These are phyloP conservation scores for Buathra laborator DNA, from an alignment of 2,888 invertebrate species.

Conservation along the genomic window DNA sequence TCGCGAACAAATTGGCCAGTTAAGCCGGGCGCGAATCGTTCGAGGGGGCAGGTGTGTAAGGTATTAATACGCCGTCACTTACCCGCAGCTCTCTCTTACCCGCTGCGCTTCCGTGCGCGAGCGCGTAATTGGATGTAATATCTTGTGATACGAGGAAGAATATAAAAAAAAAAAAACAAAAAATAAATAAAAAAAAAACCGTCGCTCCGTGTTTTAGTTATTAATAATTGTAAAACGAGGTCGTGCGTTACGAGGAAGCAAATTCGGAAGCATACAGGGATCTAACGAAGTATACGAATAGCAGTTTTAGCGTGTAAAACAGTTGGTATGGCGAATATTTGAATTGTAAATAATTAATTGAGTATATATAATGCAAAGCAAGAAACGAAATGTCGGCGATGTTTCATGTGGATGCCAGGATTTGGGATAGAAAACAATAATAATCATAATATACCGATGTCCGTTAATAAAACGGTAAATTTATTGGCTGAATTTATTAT, in stretches of 20 bases:
- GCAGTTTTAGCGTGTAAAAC: slow-evolving; percentile 59
- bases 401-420: slow-evolving; percentile 75
- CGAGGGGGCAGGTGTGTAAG: slow-evolving; percentile 57
- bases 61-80: slow-evolving; percentile 44
- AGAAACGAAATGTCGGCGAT: slow-evolving; percentile 77
- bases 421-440: slow-evolving; percentile 37
- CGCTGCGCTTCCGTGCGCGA: slow-evolving; percentile 64
- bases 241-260: slow-evolving; percentile 82
- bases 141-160: slow-evolving; percentile 81
- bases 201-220: slow-evolving; percentile 78
- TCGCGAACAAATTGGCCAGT: slow-evolving; percentile 65
- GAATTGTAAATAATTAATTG: slow-evolving; percentile 67
- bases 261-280: slow-evolving; percentile 86
- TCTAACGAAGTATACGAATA: slow-evolving; percentile 79
- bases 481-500: slow-evolving; percentile 70
- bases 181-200: slow-evolving; percentile 65
- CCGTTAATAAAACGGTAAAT: slow-evolving; percentile 39
- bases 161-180: slow-evolving; percentile 37
- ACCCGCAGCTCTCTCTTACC: slow-evolving; percentile 35
- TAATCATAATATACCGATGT: slow-evolving; percentile 25
- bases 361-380: slow-evolving; percentile 69
- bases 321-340: slow-evolving; percentile 63
- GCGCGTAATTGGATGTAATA: slow-evolving; percentile 73
- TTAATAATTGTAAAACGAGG: slow-evolving; percentile 73
- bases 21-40: slow-evolving; percentile 62